Percentiles rank a stretch among this genome's conserved stretches.
These are phyloP conservation scores for Rattus norvegicus DNA, from an alignment of 2,113 vertebrate species.

Conservation along the genomic window GRCr8 NC_086021.1:103772001-103772500, in stretches of 20 bases:
- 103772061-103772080: background rate
- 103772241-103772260: background rate
- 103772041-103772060: background rate
- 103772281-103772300: background rate
- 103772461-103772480: background rate
- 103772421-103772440: background rate
- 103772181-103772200: background rate
- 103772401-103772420: background rate
- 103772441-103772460: background rate
- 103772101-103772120: background rate
- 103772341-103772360: background rate
- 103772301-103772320: background rate
- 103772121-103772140: background rate
- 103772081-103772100: background rate
- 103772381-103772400: background rate
- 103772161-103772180: background rate
- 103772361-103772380: background rate
- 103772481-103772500: background rate
- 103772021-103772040: background rate
- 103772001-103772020: background rate
- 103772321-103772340: background rate
- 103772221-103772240: background rate
- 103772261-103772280: background rate
- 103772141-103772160: accelerated
- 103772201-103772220: background rate